phyloP scores from a whole-genome alignment of 2,888 invertebrate genomes.

The Priapulus caudatus region DNA sequence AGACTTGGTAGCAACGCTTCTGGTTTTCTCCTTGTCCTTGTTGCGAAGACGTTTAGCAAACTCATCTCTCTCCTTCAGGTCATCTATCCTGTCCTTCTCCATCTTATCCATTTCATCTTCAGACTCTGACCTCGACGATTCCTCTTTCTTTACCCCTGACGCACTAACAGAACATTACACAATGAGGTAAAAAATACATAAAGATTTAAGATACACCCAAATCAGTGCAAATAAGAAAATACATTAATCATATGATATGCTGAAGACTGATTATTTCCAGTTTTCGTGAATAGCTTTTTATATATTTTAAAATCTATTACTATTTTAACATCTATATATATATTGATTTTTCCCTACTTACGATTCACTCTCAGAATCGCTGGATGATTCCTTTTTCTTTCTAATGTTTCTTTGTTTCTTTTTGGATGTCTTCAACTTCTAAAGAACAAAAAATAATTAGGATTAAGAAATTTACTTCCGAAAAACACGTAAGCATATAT shows the following conservation, averaged over 20 bases:
- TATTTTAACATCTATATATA: too few species aligned
- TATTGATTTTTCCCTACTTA: constrained; percentile 6
- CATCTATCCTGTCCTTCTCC: constrained; percentile 65
- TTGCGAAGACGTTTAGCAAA: constrained; percentile 75
- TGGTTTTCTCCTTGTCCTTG: constrained; percentile 74
- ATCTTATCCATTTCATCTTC: constrained; percentile 51
- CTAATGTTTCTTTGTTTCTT: constrained; percentile 25
- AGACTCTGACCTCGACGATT: constrained; percentile 9
- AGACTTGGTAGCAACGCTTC: constrained; percentile 53
- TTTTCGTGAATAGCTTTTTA: too few species aligned
- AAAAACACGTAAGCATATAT: too few species aligned
- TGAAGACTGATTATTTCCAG: too few species aligned
- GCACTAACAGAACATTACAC: background rate
- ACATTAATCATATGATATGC: too few species aligned
- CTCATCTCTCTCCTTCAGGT: constrained; percentile 83
- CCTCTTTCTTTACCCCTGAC: background rate
- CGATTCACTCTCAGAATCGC: constrained; percentile 27
- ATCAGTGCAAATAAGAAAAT: too few species aligned
- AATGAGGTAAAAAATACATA: too few species aligned
- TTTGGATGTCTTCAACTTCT: constrained; percentile 24
- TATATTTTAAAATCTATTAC: too few species aligned
- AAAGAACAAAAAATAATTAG: background rate
- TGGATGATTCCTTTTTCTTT: constrained; percentile 25
- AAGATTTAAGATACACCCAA: too few species aligned
- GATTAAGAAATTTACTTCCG: too few species aligned